These are phyloP conservation scores for Melinaea menophilus DNA, from an alignment of 2,888 invertebrate species.

Conservation along the genomic window DNA sequence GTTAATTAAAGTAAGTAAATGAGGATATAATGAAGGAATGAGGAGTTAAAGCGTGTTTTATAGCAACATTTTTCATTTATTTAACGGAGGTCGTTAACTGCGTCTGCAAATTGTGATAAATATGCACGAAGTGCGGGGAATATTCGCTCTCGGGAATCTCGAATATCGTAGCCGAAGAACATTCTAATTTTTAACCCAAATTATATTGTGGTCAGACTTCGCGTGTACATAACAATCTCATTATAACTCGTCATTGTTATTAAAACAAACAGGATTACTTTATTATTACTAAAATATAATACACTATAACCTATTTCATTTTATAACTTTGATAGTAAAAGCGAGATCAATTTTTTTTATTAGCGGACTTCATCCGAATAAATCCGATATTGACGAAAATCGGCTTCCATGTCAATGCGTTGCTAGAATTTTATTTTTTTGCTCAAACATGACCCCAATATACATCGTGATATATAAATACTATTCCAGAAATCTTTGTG, in stretches of 20 bases:
- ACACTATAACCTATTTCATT: background rate
- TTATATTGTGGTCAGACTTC: background rate
- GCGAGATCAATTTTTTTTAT: background rate
- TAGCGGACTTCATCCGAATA: conserved; percentile 1
- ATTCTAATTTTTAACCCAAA: conserved; percentile 1
- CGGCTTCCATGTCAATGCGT: background rate
- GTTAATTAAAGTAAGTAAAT: conserved; percentile 3
- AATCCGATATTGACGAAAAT: background rate
- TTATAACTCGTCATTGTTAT: background rate
- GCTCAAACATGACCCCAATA: conserved; percentile 1
- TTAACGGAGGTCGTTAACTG: conserved; percentile 9
- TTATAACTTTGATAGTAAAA: background rate
- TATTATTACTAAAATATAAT: too few species aligned
- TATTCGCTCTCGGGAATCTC: conserved; percentile 11
- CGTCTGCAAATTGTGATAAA: conserved; percentile 17
- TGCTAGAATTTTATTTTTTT: background rate
- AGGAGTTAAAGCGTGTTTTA: conserved; percentile 6
- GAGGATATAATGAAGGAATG: conserved; percentile 2
- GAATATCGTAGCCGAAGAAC: conserved; percentile 5
- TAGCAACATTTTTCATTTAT: conserved; percentile 6
- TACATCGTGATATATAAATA: background rate
- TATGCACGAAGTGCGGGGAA: conserved; percentile 15
- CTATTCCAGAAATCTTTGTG: background rate
- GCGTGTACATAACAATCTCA: too few species aligned
- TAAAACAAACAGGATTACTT: background rate